Percentiles rank a stretch among this genome's conserved stretches.
Evolutionary conservation across 1,140 invertebrate genomes (phyloP).

Genomic region (Zophobas morio): DNA sequence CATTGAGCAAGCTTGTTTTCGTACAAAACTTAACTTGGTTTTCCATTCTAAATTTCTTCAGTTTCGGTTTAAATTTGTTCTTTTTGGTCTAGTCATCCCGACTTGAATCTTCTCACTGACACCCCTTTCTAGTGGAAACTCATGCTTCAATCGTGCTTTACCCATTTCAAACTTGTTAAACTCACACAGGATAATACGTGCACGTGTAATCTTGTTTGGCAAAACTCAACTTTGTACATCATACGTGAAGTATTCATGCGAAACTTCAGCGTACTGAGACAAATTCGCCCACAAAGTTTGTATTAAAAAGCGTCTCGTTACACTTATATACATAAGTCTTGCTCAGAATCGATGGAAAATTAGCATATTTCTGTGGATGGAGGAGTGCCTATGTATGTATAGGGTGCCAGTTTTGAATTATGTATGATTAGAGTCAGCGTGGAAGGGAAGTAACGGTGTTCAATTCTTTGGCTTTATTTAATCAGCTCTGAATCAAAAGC

Average conservation of each 20-base stretch:
- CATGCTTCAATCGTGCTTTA: slow-evolving; percentile 22
- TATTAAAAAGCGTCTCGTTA: slow-evolving; percentile 37
- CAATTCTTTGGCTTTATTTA: too few species aligned
- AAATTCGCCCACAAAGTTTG: slow-evolving; percentile 22
- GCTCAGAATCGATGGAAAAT: slow-evolving; percentile 15
- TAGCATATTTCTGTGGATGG: slow-evolving; percentile 11
- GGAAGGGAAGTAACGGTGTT: too few species aligned
- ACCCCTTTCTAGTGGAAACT: background rate
- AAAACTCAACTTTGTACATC: slow-evolving; percentile 20
- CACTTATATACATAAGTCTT: slow-evolving; percentile 28
- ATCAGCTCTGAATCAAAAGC: too few species aligned
- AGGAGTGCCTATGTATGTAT: slow-evolving; percentile 19
- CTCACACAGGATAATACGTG: slow-evolving; percentile 29
- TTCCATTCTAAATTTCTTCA: too few species aligned
- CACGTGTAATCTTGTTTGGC: slow-evolving; percentile 21
- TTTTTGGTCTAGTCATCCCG: too few species aligned
- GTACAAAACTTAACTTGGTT: too few species aligned
- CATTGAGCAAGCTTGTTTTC: too few species aligned
- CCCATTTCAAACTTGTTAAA: slow-evolving; percentile 28
- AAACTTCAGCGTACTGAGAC: slow-evolving; percentile 25
- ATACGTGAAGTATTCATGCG: slow-evolving; percentile 14
- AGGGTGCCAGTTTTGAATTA: slow-evolving; percentile 5
- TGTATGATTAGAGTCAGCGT: slow-evolving; percentile 6
- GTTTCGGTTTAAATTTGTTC: too few species aligned
- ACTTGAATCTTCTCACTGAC: too few species aligned